Percentiles rank a stretch among this genome's conserved stretches.
These are phyloP conservation scores for Brachionus rubens DNA, from an alignment of 1,140 invertebrate genomes.

Conservation along the genomic window DNA sequence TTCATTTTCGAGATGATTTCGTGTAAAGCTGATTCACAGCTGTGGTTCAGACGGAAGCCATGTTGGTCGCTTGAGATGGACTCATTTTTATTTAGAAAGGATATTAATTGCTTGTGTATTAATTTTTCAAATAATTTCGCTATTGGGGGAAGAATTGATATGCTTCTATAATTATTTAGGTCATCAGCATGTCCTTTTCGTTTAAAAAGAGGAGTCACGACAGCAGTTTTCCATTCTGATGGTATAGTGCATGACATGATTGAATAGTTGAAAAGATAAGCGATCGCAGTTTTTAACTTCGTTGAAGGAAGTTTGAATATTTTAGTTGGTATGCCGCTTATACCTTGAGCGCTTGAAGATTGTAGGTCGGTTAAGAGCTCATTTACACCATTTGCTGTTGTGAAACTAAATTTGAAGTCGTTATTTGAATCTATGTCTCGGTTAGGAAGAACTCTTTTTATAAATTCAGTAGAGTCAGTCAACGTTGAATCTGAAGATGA, in stretches of 20 bases:
- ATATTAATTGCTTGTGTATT: slow-evolving; percentile 6
- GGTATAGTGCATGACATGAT: slow-evolving; percentile 19
- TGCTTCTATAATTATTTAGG: slow-evolving; percentile 48
- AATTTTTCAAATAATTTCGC: slow-evolving; percentile 30
- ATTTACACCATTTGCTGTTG: background rate
- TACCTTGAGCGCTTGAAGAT: background rate
- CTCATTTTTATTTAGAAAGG: background rate
- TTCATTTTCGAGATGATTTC: background rate
- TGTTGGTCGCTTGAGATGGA: background rate
- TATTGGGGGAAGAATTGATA: slow-evolving; percentile 47
- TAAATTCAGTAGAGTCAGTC: background rate
- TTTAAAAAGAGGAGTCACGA: slow-evolving; percentile 47
- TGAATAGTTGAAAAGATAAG: background rate
- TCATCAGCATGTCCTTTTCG: slow-evolving; percentile 45
- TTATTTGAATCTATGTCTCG: background rate
- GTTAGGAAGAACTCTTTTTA: background rate
- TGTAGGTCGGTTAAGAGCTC: background rate
- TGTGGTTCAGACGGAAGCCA: background rate
- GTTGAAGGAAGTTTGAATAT: background rate
- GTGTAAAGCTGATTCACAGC: background rate
- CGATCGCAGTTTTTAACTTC: background rate
- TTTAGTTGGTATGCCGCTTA: background rate
- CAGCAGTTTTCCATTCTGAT: slow-evolving; percentile 45
- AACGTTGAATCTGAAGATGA: background rate
- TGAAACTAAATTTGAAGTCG: background rate